These are phyloP conservation scores for Iguana delicatissima DNA, from an alignment of 2,797 vertebrate species.

Conservation along the genomic window DNA sequence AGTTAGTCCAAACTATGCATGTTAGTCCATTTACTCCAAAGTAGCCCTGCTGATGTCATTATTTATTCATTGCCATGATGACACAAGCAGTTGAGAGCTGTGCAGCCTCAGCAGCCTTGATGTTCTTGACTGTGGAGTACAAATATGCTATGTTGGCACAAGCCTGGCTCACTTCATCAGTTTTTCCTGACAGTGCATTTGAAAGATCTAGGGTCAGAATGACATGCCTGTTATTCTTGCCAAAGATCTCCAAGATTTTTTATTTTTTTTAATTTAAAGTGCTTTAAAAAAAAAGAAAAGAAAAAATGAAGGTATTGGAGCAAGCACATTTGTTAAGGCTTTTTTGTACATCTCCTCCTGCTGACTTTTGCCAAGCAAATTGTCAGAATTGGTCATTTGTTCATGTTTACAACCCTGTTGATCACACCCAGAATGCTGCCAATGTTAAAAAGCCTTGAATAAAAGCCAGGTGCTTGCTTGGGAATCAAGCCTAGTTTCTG, in stretches of 20 bases:
- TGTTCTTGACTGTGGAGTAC: neutral
- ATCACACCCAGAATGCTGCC: neutral
- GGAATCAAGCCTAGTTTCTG: neutral
- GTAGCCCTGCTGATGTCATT: neutral
- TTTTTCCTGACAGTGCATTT: neutral
- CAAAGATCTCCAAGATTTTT: neutral
- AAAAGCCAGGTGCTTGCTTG: neutral
- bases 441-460: neutral
- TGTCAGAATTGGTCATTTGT: slow-evolving; percentile 7
- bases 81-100: neutral
- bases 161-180: neutral
- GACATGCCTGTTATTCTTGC: neutral
- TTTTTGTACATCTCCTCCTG: neutral
- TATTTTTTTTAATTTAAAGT: too few species aligned
- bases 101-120: neutral
- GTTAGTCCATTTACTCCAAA: neutral
- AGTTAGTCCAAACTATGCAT: neutral
- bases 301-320: neutral
- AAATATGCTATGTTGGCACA: neutral
- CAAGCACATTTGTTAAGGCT: neutral
- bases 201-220: neutral
- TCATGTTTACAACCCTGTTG: neutral
- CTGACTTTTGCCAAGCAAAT: slow-evolving; percentile 2
- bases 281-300: too few species aligned
- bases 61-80: neutral